Evolutionary conservation across 2,113 vertebrate genomes (phyloP).

Genomic region (Pelvicachromis taeniatus): DNA sequence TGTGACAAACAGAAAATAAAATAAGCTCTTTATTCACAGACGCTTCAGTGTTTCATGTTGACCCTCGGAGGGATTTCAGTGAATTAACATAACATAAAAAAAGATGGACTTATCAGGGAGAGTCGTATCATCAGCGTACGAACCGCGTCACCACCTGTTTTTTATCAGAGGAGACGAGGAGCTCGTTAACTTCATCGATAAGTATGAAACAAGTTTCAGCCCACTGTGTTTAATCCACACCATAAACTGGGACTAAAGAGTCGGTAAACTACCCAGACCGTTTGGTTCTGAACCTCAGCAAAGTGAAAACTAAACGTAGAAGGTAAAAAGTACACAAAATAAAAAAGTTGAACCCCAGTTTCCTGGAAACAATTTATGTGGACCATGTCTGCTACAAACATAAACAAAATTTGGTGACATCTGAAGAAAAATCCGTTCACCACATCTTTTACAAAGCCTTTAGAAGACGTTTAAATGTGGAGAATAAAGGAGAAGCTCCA

Average conservation of each 20-base stretch:
- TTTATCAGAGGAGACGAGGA: neutral
- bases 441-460: neutral
- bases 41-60: neutral
- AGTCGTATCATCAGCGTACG: neutral
- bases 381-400: neutral
- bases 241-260: neutral
- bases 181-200: neutral
- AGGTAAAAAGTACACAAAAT: neutral
- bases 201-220: neutral
- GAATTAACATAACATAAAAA: neutral
- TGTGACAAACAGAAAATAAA: neutral
- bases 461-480: neutral
- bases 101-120: neutral
- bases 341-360: neutral
- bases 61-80: neutral
- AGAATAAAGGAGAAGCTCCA: neutral
- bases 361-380: neutral
- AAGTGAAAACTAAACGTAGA: neutral
- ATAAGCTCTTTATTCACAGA: neutral
- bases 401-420: neutral
- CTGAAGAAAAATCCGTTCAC: neutral
- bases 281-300: neutral
- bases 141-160: rapidly evolving
- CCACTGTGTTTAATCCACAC: neutral
- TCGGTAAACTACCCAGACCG: neutral